Conservation (phyloP, 2,797 vertebrate species). For the Pelodytes ibericus region DNA sequence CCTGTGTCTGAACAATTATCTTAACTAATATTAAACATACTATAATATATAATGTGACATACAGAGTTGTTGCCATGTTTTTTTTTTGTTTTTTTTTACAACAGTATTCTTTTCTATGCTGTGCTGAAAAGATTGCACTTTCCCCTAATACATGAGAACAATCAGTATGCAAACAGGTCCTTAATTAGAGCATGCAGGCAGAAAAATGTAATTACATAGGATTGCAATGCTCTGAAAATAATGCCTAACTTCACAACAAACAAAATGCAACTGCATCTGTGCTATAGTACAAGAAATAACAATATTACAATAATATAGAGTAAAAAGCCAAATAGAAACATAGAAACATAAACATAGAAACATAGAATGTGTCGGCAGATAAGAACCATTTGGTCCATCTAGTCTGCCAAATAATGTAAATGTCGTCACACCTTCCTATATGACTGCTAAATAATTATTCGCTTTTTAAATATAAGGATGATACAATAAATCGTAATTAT, state of each 20-base stretch:
- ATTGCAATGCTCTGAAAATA: slow-evolving; percentile 58
- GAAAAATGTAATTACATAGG: slow-evolving; percentile 60
- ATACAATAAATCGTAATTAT: slow-evolving; percentile 66
- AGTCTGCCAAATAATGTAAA: slow-evolving; percentile 55
- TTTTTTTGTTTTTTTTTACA: no score
- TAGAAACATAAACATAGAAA: no score
- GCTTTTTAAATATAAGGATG: slow-evolving; percentile 56
- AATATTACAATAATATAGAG: slow-evolving; percentile 33
- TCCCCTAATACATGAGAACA: slow-evolving; percentile 56
- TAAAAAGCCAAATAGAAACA: slow-evolving; percentile 9
- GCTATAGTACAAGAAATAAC: slow-evolving; percentile 32
- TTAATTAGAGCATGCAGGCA: slow-evolving; percentile 60
- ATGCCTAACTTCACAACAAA: slow-evolving; percentile 23
- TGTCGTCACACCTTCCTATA: slow-evolving; percentile 47
- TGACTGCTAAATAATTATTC: slow-evolving; percentile 61
- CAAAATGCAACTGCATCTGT: slow-evolving; percentile 46
- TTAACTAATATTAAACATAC: no score
- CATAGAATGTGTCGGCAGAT: no score
- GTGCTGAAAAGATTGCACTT: not conserved
- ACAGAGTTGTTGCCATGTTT: no score
- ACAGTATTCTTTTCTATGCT: no score
- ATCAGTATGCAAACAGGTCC: slow-evolving; percentile 60
- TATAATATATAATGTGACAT: no score
- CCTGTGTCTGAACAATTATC: no score
- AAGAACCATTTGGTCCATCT: no score